Conservation (phyloP, 2,113 vertebrate genomes). For the Cyanistes caeruleus region DNA sequence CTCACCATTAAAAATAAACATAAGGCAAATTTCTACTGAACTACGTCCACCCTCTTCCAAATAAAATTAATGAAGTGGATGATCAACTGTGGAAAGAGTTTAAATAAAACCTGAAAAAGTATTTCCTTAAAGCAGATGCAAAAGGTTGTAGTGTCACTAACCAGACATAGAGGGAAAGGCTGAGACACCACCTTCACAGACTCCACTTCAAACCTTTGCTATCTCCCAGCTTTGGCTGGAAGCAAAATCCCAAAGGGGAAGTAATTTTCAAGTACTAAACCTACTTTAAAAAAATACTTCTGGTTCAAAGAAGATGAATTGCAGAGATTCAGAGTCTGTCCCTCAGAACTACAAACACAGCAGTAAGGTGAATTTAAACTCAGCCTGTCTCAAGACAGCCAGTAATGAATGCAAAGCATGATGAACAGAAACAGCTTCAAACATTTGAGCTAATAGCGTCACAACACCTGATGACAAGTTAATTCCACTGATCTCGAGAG, state of each 20-base stretch:
- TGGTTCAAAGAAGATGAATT: background rate
- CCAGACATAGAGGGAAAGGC: background rate
- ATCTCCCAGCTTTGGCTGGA: background rate
- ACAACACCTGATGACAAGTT: background rate
- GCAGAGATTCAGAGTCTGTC: background rate
- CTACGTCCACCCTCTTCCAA: background rate
- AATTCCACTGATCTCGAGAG: background rate
- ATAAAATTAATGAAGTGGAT: background rate
- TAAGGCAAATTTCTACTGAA: background rate
- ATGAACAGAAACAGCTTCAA: background rate
- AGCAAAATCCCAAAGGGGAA: background rate
- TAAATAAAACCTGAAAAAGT: background rate
- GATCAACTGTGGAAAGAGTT: background rate
- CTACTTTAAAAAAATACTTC: background rate
- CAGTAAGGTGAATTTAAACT: background rate
- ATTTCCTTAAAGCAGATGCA: background rate
- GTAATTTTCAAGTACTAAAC: background rate
- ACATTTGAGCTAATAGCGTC: background rate
- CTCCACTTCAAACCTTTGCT: constrained; percentile 8
- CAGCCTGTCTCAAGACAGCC: background rate
- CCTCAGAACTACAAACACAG: background rate
- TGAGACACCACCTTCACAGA: background rate
- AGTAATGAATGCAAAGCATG: background rate
- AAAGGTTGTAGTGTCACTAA: background rate
- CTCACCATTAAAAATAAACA: background rate